Conservation (phyloP, 2,113 vertebrate species). For the Calypte anna region DNA sequence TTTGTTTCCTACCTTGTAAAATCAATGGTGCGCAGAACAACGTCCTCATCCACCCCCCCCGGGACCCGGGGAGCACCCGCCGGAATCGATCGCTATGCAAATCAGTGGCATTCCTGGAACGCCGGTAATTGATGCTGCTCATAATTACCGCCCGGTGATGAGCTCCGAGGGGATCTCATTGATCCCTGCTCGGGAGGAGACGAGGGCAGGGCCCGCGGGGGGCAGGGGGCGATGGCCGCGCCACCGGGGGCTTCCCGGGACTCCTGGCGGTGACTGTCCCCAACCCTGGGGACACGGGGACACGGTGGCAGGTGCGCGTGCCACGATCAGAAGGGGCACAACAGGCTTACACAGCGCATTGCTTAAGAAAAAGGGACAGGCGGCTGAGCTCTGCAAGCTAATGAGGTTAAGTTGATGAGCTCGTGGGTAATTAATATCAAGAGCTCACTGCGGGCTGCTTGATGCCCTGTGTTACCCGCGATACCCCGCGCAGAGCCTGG, state of each 20-base stretch:
- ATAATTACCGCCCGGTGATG: conserved; percentile 82
- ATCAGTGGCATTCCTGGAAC: conserved; percentile 81
- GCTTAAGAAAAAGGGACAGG: conserved; percentile 54
- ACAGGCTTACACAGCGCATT: background rate
- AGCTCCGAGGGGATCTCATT: conserved; percentile 78
- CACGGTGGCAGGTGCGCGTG: background rate
- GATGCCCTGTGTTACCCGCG: background rate
- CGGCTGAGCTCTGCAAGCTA: conserved; percentile 48
- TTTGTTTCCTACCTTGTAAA: conserved; percentile 77
- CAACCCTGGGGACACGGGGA: background rate
- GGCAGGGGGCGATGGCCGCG: fast-evolving
- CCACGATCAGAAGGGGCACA: background rate
- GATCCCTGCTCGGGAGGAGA: conserved; percentile 52
- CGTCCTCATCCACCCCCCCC: conserved; percentile 70
- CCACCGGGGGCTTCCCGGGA: fast-evolving
- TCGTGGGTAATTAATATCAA: conserved; percentile 59
- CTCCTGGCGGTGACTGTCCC: too few relatives aligned
- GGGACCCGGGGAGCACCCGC: conserved; percentile 69
- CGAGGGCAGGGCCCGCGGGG: background rate
- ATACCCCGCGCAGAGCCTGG: background rate
- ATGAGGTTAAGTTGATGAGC: conserved; percentile 63
- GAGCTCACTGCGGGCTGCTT: conserved; percentile 41
- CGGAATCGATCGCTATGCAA: conserved; percentile 80
- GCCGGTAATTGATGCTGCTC: conserved; percentile 81
- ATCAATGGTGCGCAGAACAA: conserved; percentile 79